Evolutionary conservation across 2,113 vertebrate genomes (phyloP), one percentile per base, ranked within the genome.

Genomic region (Grantiella picta): DNA sequence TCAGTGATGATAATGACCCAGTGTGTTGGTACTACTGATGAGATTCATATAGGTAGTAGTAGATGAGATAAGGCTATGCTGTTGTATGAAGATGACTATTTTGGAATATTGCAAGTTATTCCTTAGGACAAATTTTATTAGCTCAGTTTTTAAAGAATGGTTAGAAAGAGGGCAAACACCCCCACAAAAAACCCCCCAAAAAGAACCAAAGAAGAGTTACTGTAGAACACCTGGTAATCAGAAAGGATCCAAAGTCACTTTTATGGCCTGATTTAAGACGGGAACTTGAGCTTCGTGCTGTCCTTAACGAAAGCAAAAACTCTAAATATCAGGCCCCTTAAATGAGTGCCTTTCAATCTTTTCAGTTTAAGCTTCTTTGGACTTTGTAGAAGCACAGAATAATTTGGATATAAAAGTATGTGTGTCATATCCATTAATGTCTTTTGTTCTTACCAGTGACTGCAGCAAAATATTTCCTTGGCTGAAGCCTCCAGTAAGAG

Each of bases 391-490:
- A 38, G 6, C 19, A 36, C 5, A 87, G n/a, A 87, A 57, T 36
- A 75, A 82, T 18, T 17, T 65, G 24, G 17, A 59, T 85, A 33
- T 50, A 77, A 66, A 82, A 92, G 7, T 44, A 63, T 82, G 14
- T 84, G 22, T 84, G 49, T 54, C 47, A 44, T 63, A 92, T 44
- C 17, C 59, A 31, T 76, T 47, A 66, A 80, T 82, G 59, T 45
- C 18, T 82, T 89, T 82, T 72, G 14, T 85, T 33, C 7, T 89
- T 52, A 81, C 44, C 28, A 84, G 22, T 80, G 81, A 84, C 82
- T 78, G 80, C 35, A 84, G 66, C 29, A 85, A 91, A 96, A 90
- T 82, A 69, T 88, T 91, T 87, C 45, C 25, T 76, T 70, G 38
- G 14, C 50, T 88, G 87, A 90, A 92, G 23, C 50, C 75, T 80